Evolutionary conservation across 2,113 vertebrate species (phyloP).

Genomic region (Chionomys nivalis): DNA sequence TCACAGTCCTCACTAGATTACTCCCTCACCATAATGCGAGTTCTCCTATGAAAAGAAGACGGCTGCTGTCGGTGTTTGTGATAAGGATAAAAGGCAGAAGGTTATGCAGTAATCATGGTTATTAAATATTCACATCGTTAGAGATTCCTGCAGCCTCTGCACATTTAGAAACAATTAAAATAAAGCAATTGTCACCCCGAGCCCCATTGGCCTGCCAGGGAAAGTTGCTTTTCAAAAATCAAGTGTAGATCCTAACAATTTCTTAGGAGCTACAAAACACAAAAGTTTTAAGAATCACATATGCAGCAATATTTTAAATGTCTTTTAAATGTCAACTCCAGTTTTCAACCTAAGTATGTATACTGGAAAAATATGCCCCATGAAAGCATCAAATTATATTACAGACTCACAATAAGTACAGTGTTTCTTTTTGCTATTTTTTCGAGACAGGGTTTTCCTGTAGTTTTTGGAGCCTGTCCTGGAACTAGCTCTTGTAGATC

Average conservation of each 20-base stretch:
- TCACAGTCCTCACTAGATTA: background rate
- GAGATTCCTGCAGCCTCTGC: constrained; percentile 17
- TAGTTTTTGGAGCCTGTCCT: too few relatives aligned
- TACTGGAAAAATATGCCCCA: too few relatives aligned
- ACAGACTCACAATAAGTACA: too few relatives aligned
- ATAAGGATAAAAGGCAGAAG: constrained; percentile 41
- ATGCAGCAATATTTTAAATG: background rate
- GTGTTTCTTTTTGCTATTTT: too few relatives aligned
- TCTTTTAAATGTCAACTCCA: background rate
- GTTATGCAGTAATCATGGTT: background rate
- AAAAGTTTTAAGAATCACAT: background rate
- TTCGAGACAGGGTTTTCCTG: too few relatives aligned
- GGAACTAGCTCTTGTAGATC: too few relatives aligned
- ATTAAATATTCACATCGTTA: constrained; percentile 48
- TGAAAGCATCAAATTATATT: too few relatives aligned
- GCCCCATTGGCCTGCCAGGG: background rate
- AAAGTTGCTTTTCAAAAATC: background rate
- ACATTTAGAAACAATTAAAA: constrained; percentile 70
- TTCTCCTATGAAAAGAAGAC: constrained; percentile 3
- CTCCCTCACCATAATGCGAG: background rate
- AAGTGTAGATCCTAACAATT: background rate
- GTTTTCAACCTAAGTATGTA: background rate
- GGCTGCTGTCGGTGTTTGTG: background rate
- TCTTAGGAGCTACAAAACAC: background rate
- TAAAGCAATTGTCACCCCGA: constrained; percentile 9